phyloP scores from a whole-genome alignment of 2,113 vertebrate genomes.

The Centrocercus urophasianus region DNA sequence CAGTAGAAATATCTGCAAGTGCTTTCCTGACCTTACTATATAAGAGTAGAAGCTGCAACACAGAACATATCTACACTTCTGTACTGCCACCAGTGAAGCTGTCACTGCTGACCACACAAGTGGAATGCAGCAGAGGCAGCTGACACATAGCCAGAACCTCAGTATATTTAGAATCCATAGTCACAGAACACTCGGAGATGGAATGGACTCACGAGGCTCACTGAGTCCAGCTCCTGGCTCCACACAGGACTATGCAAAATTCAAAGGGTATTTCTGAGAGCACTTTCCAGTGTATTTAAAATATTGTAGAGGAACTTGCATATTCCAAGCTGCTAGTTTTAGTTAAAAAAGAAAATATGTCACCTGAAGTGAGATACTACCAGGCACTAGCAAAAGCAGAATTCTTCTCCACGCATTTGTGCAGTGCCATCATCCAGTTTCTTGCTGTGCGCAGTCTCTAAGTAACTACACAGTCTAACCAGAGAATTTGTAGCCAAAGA shows the following conservation, averaged over 20 bases:
- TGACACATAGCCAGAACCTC: neutral
- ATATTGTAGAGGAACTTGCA: neutral
- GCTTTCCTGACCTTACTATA: neutral
- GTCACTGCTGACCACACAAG: rapidly evolving
- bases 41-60: neutral
- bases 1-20: neutral
- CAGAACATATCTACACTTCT: neutral
- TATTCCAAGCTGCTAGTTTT: neutral
- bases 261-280: neutral
- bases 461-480: neutral
- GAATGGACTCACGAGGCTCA: neutral
- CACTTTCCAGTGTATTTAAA: neutral
- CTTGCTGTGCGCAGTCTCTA: neutral
- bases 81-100: neutral
- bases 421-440: neutral
- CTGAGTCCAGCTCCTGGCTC: neutral
- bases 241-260: neutral
- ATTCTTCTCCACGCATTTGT: neutral
- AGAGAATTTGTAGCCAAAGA: neutral
- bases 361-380: neutral
- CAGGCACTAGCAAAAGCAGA: neutral
- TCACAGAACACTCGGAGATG: neutral
- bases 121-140: neutral
- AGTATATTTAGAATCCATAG: neutral
- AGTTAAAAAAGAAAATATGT: neutral